phyloP scores from a whole-genome alignment of 2,888 invertebrate genomes.

The Euzetes globulus region DNA sequence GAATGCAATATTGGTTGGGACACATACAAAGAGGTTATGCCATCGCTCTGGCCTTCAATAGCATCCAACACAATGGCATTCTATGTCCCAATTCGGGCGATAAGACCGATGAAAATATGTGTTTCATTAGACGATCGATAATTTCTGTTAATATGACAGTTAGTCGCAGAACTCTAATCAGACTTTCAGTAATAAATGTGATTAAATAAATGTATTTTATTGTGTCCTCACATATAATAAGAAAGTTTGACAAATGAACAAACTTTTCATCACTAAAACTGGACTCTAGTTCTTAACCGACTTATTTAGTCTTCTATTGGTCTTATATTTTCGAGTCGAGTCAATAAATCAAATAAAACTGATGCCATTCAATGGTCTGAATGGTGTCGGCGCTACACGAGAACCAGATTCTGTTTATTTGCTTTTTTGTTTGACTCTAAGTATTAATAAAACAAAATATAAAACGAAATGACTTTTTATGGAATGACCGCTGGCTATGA shows the following conservation, averaged over 20 bases:
- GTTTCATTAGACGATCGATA: slow-evolving; percentile 9
- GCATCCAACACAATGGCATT: background rate
- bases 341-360: background rate
- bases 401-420: background rate
- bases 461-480: background rate
- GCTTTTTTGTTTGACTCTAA: background rate
- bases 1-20: slow-evolving; percentile 16
- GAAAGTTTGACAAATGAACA: slow-evolving; percentile 4
- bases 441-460: background rate
- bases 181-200: slow-evolving; percentile 8
- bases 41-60: background rate
- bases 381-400: background rate
- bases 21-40: slow-evolving; percentile 2
- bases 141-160: background rate
- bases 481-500: background rate
- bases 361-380: background rate
- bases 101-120: background rate
- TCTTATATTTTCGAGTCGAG: background rate
- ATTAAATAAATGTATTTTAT: slow-evolving; percentile 25
- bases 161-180: background rate
- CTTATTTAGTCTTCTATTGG: background rate
- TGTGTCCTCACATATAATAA: background rate
- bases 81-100: background rate
- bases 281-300: background rate
- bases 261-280: background rate